Percentiles rank a stretch among this genome's conserved stretches.
Conservation (phyloP, 2,888 invertebrate species). For the Drosophila borborema region DNA sequence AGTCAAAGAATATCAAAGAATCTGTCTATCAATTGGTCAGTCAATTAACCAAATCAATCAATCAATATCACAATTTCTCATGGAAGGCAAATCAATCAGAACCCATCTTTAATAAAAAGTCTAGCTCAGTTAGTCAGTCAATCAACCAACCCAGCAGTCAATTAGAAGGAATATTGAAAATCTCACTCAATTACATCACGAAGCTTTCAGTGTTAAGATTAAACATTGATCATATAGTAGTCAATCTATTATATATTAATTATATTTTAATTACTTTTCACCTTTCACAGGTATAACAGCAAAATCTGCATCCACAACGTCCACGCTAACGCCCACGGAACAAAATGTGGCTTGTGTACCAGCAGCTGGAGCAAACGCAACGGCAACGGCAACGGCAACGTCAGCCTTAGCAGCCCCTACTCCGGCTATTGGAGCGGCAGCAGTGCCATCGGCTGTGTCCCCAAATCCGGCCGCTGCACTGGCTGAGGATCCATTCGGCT, state of each 20-base stretch:
- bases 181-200: not conserved
- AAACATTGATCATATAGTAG: not conserved
- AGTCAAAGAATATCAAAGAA: not conserved
- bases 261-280: not conserved
- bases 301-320: constrained; percentile 84
- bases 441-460: constrained; percentile 43
- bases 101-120: not conserved
- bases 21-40: no score
- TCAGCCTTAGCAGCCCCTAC: constrained; percentile 13
- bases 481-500: constrained; percentile 92
- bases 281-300: constrained; percentile 81
- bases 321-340: constrained; percentile 84
- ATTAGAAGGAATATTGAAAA: not conserved
- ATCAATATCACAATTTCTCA: not conserved
- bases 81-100: not conserved
- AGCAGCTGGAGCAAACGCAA: constrained; percentile 75
- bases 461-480: constrained; percentile 53
- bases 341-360: constrained; percentile 59
- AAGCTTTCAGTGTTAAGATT: not conserved
- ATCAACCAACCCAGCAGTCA: not conserved
- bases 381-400: constrained; percentile 18
- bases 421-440: constrained; percentile 24
- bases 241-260: not conserved
- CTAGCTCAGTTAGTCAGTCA: not conserved
- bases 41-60: not conserved